phyloP scores from a whole-genome alignment of 2,888 invertebrate genomes.

The Iselma pallidipennis region DNA sequence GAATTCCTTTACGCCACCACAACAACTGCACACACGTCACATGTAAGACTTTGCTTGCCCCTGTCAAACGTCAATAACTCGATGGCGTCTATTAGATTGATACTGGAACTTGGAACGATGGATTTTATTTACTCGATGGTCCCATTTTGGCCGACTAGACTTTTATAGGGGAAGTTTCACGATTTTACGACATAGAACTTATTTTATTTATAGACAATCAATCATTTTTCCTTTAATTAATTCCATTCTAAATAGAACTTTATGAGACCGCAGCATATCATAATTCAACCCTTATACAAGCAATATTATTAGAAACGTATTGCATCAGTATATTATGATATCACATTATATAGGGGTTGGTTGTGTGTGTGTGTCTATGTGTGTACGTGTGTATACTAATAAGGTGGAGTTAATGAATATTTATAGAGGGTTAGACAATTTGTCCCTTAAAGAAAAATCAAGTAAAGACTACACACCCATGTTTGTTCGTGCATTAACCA shows the following conservation, averaged over 20 bases:
- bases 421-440: slow-evolving; percentile 6
- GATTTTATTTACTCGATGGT: slow-evolving; percentile 20
- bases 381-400: not conserved
- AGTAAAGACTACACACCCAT: slow-evolving; percentile 3
- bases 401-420: slow-evolving; percentile 9
- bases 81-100: slow-evolving; percentile 25
- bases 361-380: not conserved
- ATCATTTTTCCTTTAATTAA: not conserved
- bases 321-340: not conserved
- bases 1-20: slow-evolving; percentile 22
- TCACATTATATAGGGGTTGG: too few species aligned
- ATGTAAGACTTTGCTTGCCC: slow-evolving; percentile 15
- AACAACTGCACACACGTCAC: not conserved
- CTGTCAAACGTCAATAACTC: slow-evolving; percentile 27
- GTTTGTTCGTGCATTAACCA: slow-evolving; percentile 11
- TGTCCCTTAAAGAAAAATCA: slow-evolving; percentile 7
- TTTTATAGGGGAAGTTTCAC: not conserved
- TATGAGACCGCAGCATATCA: not conserved
- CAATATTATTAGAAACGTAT: too few species aligned
- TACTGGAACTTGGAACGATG: slow-evolving; percentile 9
- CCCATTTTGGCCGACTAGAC: not conserved
- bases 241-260: not conserved
- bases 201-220: not conserved
- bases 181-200: not conserved
- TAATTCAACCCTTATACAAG: not conserved